These are phyloP conservation scores for Lycaon pictus DNA, from an alignment of 2,113 vertebrate species.

Conservation along the genomic window DNA sequence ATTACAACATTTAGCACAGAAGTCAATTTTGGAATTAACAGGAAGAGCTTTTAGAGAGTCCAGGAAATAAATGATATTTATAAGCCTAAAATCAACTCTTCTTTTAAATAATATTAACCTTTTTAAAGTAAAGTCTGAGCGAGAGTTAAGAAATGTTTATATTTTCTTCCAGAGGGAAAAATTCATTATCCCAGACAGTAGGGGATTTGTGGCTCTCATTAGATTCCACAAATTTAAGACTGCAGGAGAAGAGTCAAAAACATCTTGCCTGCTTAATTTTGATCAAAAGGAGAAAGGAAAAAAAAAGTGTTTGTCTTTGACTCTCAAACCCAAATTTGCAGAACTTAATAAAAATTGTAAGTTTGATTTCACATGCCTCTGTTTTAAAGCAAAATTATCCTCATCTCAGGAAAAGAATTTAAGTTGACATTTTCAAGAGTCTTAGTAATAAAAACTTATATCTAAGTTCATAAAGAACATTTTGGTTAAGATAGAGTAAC, in stretches of 20 bases:
- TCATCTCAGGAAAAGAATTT: constrained; percentile 13
- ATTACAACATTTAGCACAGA: not conserved
- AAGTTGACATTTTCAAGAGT: not conserved
- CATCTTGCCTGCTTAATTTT: constrained; percentile 4
- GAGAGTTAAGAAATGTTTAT: constrained; percentile 45
- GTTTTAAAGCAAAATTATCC: constrained; percentile 56
- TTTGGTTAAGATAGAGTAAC: not conserved
- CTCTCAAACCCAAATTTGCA: constrained; percentile 3
- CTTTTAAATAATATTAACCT: constrained; percentile 43
- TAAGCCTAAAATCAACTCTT: constrained; percentile 54
- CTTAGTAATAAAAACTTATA: not conserved
- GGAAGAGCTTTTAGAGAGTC: not conserved
- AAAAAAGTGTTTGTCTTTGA: constrained; percentile 46
- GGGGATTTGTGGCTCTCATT: constrained; percentile 48
- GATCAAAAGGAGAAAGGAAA: constrained; percentile 10
- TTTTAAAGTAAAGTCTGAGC: constrained; percentile 63
- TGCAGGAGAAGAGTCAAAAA: not conserved
- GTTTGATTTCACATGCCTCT: constrained; percentile 4
- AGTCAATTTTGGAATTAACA: constrained; percentile 18
- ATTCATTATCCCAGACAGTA: constrained; percentile 28
- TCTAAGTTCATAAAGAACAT: not conserved
- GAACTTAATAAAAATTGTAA: constrained; percentile 19
- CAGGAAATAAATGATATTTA: constrained; percentile 44
- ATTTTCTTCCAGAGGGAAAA: not conserved
- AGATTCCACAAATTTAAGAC: constrained; percentile 36